Evolutionary conservation across 2,888 invertebrate species (phyloP).

Genomic region (Athetis lepigone): DNA sequence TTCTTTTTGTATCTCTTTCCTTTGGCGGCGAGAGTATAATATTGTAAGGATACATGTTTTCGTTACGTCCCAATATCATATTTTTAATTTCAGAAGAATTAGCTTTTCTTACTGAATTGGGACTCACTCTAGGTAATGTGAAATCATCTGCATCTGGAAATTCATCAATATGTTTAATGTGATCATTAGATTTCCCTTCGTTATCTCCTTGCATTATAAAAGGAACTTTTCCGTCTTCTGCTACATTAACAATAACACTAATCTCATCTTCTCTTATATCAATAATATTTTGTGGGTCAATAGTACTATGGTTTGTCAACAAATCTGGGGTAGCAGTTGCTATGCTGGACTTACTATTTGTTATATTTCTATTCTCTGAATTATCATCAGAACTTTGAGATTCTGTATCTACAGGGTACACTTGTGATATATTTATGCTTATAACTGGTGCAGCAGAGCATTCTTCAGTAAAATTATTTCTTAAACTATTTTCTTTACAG

Average conservation of each 20-base stretch:
- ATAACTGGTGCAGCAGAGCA: constrained; percentile 85
- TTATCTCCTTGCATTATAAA: constrained; percentile 15
- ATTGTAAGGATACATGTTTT: constrained; percentile 84
- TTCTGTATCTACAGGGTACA: constrained; percentile 84
- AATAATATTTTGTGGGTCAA: constrained; percentile 64
- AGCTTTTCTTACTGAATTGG: constrained; percentile 63
- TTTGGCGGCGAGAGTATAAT: constrained; percentile 82
- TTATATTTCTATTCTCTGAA: constrained; percentile 68
- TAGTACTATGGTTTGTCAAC: constrained; percentile 89
- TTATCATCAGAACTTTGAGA: constrained; percentile 88
- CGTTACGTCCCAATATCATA: constrained; percentile 83
- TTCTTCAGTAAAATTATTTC: constrained; percentile 68
- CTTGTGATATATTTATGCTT: constrained; percentile 91
- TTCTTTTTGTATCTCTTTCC: constrained; percentile 76
- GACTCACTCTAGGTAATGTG: constrained; percentile 77
- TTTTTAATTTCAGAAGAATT: constrained; percentile 77
- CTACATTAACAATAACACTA: constrained; percentile 49
- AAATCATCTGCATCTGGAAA: constrained; percentile 81
- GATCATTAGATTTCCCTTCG: constrained; percentile 37
- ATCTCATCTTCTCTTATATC: constrained; percentile 48
- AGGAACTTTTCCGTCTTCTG: constrained; percentile 24
- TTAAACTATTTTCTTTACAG: constrained; percentile 60
- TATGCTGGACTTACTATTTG: constrained; percentile 54
- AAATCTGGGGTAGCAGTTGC: constrained; percentile 89
- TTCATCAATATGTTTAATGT: constrained; percentile 66